These are phyloP conservation scores for Boloria euphrosyne DNA, from an alignment of 2,888 invertebrate genomes.

Conservation along the genomic window DNA sequence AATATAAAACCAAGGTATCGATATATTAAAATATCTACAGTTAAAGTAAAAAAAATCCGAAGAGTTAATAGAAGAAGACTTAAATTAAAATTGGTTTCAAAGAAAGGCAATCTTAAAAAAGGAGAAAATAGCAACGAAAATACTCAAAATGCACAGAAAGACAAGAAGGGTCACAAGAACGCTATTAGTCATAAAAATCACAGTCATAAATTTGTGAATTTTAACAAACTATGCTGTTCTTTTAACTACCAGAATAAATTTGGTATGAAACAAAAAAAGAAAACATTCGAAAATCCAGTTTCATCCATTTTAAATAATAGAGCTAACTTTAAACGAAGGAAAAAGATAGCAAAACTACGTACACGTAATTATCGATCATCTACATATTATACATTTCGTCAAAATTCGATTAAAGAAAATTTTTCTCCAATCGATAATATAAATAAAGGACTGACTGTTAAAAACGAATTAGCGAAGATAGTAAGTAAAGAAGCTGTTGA, in stretches of 20 bases:
- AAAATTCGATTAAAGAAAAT: slow-evolving; percentile 46
- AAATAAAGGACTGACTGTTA: slow-evolving; percentile 8
- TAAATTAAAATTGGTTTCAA: slow-evolving; percentile 4
- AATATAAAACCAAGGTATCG: background rate
- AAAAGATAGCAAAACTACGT: slow-evolving; percentile 50
- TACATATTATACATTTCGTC: slow-evolving; percentile 51
- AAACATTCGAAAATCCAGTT: background rate
- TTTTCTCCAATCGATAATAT: slow-evolving; percentile 19
- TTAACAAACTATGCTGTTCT: slow-evolving; percentile 2
- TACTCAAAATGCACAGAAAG: background rate
- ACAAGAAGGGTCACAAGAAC: background rate
- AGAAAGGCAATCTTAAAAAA: background rate
- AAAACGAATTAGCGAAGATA: slow-evolving; percentile 18
- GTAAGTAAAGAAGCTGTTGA: slow-evolving; percentile 10
- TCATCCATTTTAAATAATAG: slow-evolving; percentile 25
- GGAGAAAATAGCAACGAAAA: background rate
- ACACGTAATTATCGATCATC: slow-evolving; percentile 52
- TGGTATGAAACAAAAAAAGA: background rate
- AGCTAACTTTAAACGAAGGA: slow-evolving; percentile 56
- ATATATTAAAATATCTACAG: slow-evolving; percentile 4
- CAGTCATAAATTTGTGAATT: slow-evolving; percentile 1
- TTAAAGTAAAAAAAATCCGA: background rate
- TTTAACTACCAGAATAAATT: background rate
- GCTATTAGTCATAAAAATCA: background rate
- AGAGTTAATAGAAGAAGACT: background rate